phyloP scores from a whole-genome alignment of 2,797 vertebrate species.

The Buceros bicornis region DNA sequence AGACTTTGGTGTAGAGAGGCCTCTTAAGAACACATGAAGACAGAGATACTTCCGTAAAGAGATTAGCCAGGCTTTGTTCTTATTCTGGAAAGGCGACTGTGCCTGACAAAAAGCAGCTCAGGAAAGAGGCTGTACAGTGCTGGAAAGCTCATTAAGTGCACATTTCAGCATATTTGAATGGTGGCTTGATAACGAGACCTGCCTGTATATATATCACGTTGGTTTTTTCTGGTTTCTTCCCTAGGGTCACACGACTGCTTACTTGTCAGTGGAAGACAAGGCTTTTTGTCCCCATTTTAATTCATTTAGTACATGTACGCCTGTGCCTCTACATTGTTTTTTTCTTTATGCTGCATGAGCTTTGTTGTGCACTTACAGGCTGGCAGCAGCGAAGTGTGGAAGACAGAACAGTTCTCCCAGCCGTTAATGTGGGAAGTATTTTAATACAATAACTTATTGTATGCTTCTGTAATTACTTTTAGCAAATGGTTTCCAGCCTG shows the following conservation, averaged over 20 bases:
- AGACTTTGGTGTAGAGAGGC: background rate
- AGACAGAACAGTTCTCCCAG: background rate
- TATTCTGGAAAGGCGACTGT: constrained; percentile 48
- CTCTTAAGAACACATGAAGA: constrained; percentile 20
- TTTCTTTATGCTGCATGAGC: background rate
- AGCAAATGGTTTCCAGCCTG: background rate
- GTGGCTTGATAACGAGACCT: background rate
- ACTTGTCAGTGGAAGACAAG: background rate
- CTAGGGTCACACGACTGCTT: background rate
- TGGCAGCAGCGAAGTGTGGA: background rate
- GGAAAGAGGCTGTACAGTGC: background rate
- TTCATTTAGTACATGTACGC: background rate
- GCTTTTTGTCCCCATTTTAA: background rate
- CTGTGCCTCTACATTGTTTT: background rate
- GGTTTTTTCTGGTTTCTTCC: background rate
- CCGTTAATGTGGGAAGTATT: background rate
- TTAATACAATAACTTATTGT: constrained; percentile 18
- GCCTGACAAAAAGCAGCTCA: background rate
- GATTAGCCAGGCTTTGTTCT: constrained; percentile 56
- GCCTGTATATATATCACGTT: background rate
- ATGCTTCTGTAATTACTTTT: constrained; percentile 25
- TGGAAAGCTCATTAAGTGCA: background rate
- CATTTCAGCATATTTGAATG: background rate
- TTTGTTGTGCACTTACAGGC: background rate
- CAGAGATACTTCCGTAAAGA: constrained; percentile 25